phyloP scores from a whole-genome alignment of 1,140 invertebrate species.

The Diorhabda sublineata region DNA sequence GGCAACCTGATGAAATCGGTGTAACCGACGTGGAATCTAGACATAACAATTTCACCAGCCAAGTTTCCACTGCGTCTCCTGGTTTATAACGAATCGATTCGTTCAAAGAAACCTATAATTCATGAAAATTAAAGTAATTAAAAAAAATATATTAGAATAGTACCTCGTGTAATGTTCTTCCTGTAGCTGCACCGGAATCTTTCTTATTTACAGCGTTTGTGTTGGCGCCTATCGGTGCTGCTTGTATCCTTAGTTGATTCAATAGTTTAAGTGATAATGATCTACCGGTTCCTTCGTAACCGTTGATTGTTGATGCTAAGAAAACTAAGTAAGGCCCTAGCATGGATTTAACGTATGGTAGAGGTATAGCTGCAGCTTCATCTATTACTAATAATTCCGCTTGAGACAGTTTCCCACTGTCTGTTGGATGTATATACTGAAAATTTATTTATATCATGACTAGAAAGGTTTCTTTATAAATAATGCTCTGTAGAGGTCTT shows the following conservation, averaged over 20 bases:
- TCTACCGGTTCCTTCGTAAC: constrained; percentile 97
- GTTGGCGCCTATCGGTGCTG: constrained; percentile 47
- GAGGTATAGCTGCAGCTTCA: constrained; percentile 97
- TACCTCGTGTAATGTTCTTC: constrained; percentile 54
- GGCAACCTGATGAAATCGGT: constrained; percentile 70
- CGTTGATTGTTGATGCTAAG: constrained; percentile 95
- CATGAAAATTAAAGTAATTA: not conserved
- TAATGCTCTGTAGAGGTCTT: too few species aligned
- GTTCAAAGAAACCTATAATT: constrained; percentile 66
- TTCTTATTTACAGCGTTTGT: constrained; percentile 48
- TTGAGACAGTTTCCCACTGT: constrained; percentile 83
- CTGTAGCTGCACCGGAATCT: constrained; percentile 48
- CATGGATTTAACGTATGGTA: constrained; percentile 88
- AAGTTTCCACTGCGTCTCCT: constrained; percentile 85
- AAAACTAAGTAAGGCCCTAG: constrained; percentile 92
- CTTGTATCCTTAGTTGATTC: constrained; percentile 75
- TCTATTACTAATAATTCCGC: constrained; percentile 96
- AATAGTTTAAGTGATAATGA: constrained; percentile 94
- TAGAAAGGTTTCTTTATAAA: not conserved
- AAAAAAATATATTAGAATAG: not conserved
- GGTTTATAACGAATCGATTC: constrained; percentile 93
- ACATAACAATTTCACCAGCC: constrained; percentile 90
- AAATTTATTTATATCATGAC: constrained; percentile 25
- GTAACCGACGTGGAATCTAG: constrained; percentile 73
- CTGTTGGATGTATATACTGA: constrained; percentile 91